A percentile compares a stretch with the other conserved stretches of the same genome.
phyloP scores from a whole-genome alignment of 2,113 vertebrate species.

The Podiceps cristatus region DNA sequence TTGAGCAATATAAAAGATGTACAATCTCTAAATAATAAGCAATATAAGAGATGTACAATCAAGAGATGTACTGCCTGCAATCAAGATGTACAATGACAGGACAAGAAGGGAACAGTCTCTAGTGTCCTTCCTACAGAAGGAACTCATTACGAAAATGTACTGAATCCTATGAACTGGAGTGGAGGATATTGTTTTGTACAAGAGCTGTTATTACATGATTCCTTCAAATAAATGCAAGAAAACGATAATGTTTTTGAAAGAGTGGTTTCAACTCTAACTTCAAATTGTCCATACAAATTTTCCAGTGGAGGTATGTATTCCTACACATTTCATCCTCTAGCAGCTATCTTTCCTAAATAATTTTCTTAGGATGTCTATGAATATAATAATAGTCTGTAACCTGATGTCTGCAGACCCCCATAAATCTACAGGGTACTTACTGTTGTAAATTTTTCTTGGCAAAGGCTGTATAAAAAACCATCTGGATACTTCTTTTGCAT shows the following conservation, averaged over 20 bases:
- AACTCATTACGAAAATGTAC: background rate
- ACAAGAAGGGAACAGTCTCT: background rate
- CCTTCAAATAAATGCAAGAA: background rate
- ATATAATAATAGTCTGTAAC: background rate
- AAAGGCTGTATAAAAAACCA: background rate
- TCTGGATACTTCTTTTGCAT: background rate
- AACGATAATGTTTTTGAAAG: background rate
- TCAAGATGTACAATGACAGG: background rate
- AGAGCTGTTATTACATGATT: background rate
- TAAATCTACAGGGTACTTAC: fast-evolving
- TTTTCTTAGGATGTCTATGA: background rate
- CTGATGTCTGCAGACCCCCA: background rate
- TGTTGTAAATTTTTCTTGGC: background rate
- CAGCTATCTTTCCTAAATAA: background rate
- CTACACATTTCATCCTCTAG: background rate
- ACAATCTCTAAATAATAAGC: background rate
- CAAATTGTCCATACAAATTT: background rate
- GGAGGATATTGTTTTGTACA: background rate
- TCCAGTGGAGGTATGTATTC: background rate
- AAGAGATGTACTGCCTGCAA: background rate
- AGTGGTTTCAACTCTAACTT: background rate
- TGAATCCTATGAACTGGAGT: background rate
- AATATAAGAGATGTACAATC: background rate
- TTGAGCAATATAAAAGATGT: background rate
- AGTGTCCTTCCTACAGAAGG: background rate